These are phyloP conservation scores for Sternarchorhynchus goeldii DNA, from an alignment of 2,797 vertebrate genomes.

Conservation along the genomic window DNA sequence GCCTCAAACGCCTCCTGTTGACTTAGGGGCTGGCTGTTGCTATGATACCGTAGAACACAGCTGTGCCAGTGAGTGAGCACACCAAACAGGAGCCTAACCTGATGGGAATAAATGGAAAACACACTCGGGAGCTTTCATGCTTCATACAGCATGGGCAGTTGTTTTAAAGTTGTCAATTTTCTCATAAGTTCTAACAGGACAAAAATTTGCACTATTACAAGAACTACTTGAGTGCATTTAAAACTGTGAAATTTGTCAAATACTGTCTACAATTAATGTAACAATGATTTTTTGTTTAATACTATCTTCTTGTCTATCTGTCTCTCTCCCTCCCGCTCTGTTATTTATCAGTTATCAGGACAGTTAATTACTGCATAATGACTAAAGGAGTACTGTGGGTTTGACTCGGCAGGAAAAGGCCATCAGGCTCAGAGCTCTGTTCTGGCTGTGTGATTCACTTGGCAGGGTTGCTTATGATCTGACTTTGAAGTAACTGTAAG, in stretches of 20 bases:
- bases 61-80: conserved; percentile 45
- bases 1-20: conserved; percentile 43
- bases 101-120: not conserved
- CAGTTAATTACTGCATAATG: conserved; percentile 71
- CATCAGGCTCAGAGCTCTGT: conserved; percentile 68
- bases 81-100: not conserved
- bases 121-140: no score
- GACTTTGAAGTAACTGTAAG: conserved; percentile 33
- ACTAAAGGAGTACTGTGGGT: conserved; percentile 72
- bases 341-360: conserved; percentile 68
- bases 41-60: conserved; percentile 52
- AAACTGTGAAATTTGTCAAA: no score
- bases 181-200: no score
- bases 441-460: conserved; percentile 69
- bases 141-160: not conserved
- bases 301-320: no score
- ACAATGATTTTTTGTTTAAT: no score
- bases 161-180: no score
- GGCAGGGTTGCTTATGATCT: conserved; percentile 52
- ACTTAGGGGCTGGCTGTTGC: conserved; percentile 65
- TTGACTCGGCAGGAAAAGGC: conserved; percentile 73
- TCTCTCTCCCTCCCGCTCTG: conserved; percentile 34
- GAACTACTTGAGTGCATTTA: no score
- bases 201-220: not conserved
- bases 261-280: no score